Conservation (phyloP, 2,888 invertebrate genomes). For the Operophtera brumata region DNA sequence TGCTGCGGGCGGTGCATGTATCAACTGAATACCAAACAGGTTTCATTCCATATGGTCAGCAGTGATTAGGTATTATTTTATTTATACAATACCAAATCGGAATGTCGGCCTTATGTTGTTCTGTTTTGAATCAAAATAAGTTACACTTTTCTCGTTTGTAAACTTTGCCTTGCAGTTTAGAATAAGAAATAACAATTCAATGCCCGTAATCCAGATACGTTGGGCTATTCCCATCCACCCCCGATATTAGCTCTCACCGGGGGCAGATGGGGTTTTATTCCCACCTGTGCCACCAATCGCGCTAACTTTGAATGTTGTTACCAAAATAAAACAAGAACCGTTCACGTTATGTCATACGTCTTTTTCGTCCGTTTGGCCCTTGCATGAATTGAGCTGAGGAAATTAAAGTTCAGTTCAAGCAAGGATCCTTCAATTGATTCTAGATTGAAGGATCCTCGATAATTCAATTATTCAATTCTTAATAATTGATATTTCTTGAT, state of each 20-base stretch:
- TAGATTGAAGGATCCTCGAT: no score
- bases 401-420: no score
- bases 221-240: not conserved
- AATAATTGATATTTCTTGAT: no score
- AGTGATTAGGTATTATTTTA: conserved; percentile 60
- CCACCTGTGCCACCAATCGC: no score
- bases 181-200: not conserved
- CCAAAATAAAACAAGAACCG: no score
- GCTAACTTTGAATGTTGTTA: no score
- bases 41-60: conserved; percentile 64
- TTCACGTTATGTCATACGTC: no score
- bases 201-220: not conserved
- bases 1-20: conserved; percentile 35
- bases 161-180: not conserved
- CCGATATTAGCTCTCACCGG: not conserved
- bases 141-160: not conserved
- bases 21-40: conserved; percentile 56
- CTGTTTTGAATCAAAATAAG: conserved; percentile 13
- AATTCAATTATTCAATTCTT: no score
- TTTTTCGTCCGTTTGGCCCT: no score
- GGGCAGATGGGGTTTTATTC: not conserved
- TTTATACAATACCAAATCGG: conserved; percentile 33
- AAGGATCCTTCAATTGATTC: no score
- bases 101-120: conserved; percentile 23
- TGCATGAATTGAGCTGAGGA: no score